These are phyloP conservation scores for Clamator glandarius DNA, from an alignment of 2,797 vertebrate genomes.

Conservation along the genomic window DNA sequence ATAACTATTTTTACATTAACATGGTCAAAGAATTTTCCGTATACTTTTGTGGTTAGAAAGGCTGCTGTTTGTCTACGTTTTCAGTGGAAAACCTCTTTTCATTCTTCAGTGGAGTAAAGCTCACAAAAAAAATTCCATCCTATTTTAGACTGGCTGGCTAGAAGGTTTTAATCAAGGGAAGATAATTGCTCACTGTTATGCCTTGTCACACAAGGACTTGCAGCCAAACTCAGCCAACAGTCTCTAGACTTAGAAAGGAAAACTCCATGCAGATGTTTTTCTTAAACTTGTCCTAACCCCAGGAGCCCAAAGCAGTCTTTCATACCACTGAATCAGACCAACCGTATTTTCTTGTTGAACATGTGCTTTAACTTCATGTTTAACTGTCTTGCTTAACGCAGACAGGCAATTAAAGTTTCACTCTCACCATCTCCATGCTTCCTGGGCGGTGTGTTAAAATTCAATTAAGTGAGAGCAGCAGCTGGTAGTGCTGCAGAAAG, in stretches of 20 bases:
- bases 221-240: background rate
- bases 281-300: background rate
- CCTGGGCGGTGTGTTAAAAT: background rate
- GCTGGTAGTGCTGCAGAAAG: background rate
- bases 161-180: background rate
- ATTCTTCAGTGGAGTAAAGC: background rate
- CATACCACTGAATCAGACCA: background rate
- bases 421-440: background rate
- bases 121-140: background rate
- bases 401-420: background rate
- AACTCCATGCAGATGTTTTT: background rate
- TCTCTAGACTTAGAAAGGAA: conserved; percentile 22
- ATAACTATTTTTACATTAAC: background rate
- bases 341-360: conserved; percentile 11
- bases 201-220: background rate
- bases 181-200: background rate
- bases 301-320: background rate
- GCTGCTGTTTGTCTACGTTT: background rate
- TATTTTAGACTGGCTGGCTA: conserved; percentile 16
- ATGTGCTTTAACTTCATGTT: background rate
- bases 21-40: conserved; percentile 1
- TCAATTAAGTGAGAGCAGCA: background rate
- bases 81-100: conserved; percentile 17
- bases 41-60: background rate
- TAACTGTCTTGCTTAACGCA: background rate